Evolutionary conservation across 2,888 invertebrate species (phyloP).

Genomic region (Mystacides longicornis): DNA sequence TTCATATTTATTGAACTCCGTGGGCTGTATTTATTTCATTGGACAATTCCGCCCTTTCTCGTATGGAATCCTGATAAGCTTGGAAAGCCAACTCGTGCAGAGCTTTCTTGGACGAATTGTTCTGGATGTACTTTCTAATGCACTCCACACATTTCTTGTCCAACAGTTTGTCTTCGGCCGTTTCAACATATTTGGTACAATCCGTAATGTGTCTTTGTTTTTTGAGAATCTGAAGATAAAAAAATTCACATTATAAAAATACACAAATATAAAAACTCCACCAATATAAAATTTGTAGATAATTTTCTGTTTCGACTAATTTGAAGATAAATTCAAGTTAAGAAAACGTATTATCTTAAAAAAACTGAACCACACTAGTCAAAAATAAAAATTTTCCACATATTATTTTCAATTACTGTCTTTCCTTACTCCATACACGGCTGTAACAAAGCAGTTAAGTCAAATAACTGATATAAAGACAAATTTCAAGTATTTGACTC

Average conservation of each 20-base stretch:
- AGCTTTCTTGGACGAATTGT: constrained; percentile 57
- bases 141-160: constrained; percentile 51
- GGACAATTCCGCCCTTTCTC: constrained; percentile 51
- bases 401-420: too few species aligned
- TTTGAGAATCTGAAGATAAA: constrained; percentile 35
- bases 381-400: too few species aligned
- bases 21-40: constrained; percentile 62
- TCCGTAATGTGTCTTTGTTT: constrained; percentile 31
- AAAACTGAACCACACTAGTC: too few species aligned
- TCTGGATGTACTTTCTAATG: constrained; percentile 54
- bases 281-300: not conserved
- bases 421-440: too few species aligned
- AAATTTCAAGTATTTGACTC: too few species aligned
- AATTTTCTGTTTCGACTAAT: too few species aligned
- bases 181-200: constrained; percentile 43
- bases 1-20: constrained; percentile 35
- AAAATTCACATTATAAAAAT: constrained; percentile 21
- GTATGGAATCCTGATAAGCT: constrained; percentile 59
- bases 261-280: not conserved
- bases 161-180: constrained; percentile 46
- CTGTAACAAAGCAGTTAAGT: too few species aligned
- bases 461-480: too few species aligned
- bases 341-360: too few species aligned
- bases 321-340: too few species aligned
- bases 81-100: constrained; percentile 66